A percentile compares a stretch with the other conserved stretches of the same genome.
These are phyloP conservation scores for Stenopsyche tienmushanensis DNA, from an alignment of 1,140 invertebrate genomes.

Conservation along the genomic window DNA sequence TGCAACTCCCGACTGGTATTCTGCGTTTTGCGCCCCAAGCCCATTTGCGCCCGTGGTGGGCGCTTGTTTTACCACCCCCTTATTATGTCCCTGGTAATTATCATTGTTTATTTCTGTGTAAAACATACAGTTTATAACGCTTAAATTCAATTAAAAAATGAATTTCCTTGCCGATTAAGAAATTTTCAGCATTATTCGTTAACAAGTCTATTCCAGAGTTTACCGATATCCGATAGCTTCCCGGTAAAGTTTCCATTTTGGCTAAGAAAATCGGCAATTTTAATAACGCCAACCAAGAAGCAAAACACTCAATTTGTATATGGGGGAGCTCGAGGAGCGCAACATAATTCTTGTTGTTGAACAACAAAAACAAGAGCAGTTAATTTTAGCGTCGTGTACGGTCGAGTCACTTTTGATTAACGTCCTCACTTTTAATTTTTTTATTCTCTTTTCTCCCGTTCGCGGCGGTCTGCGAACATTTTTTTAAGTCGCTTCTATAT, in stretches of 20 bases:
- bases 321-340: conserved; percentile 15
- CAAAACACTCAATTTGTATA: conserved; percentile 32
- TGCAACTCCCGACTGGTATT: no score
- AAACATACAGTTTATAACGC: no score
- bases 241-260: conserved; percentile 14
- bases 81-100: no score
- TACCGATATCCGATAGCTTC: conserved; percentile 24
- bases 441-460: not conserved
- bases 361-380: conserved; percentile 38
- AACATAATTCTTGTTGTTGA: conserved; percentile 36
- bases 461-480: not conserved
- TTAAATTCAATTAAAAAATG: no score
- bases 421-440: conserved; percentile 39
- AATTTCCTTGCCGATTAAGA: no score
- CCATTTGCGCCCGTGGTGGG: no score
- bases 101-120: no score
- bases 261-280: conserved; percentile 18
- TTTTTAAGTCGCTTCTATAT: not conserved
- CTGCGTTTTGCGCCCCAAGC: no score
- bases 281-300: conserved; percentile 20
- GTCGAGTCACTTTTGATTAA: conserved; percentile 37
- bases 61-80: no score
- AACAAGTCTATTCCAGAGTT: conserved; percentile 17
- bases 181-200: no score
- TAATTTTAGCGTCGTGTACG: conserved; percentile 33